A percentile compares a stretch with the other conserved stretches of the same genome.
phyloP scores from a whole-genome alignment of 2,797 vertebrate genomes.

The Coluber constrictor region DNA sequence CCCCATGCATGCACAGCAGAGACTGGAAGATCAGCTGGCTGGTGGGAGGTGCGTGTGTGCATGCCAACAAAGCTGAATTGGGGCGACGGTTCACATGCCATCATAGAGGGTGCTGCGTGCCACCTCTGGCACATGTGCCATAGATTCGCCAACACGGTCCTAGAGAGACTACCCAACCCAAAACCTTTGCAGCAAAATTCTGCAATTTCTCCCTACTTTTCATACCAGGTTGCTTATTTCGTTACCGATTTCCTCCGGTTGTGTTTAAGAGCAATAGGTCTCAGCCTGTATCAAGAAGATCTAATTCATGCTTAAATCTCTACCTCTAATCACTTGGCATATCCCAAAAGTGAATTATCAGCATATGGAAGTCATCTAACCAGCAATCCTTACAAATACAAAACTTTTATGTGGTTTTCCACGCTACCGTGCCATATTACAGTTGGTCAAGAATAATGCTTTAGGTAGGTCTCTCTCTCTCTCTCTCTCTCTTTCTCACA shows the following conservation, averaged over 20 bases:
- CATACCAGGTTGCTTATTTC: not conserved
- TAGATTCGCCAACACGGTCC: no score
- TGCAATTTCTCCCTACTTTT: not conserved
- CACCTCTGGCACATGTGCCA: no score
- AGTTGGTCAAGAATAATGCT: not conserved
- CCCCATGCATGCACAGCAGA: no score
- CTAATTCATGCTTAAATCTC: conserved; percentile 1
- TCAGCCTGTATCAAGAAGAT: not conserved
- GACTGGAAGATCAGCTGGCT: no score
- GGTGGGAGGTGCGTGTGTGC: fast-evolving
- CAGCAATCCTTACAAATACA: not conserved
- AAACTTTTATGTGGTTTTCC: conserved; percentile 17
- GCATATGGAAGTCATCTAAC: conserved; percentile 26
- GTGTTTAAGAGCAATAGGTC: not conserved
- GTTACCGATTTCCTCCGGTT: not conserved
- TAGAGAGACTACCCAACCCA: not conserved
- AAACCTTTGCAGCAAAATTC: not conserved
- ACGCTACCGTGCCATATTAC: not conserved
- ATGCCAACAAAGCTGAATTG: no score
- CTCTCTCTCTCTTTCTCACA: no score
- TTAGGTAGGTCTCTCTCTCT: not conserved
- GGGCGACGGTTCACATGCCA: no score
- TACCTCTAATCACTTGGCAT: not conserved
- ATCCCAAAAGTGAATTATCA: conserved; percentile 11
- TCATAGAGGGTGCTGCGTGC: no score